Conservation (phyloP, 2,797 vertebrate species). For the Erpetoichthys calabaricus region DNA sequence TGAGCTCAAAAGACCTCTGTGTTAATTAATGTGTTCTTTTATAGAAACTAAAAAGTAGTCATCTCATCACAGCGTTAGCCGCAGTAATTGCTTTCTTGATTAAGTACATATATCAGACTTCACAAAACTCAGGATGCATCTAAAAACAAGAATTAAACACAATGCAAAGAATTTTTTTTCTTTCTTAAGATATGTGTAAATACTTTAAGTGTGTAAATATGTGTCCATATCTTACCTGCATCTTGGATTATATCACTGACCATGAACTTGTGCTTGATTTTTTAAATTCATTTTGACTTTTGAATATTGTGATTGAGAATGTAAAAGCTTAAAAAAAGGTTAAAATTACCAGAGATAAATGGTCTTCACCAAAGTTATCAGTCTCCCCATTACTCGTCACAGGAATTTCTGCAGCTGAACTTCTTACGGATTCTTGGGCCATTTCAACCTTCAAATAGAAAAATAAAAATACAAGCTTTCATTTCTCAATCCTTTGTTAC, state of each 20-base stretch:
- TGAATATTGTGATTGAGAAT: no score
- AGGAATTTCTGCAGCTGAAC: slow-evolving; percentile 82
- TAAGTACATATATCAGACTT: background rate
- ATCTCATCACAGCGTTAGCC: no score
- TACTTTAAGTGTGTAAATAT: no score
- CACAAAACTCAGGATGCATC: background rate
- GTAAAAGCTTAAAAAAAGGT: background rate
- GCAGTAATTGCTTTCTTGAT: background rate
- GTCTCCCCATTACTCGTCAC: slow-evolving; percentile 87
- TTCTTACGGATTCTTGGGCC: slow-evolving; percentile 76
- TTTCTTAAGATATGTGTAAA: no score
- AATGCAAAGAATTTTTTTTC: background rate
- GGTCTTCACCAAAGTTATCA: slow-evolving; percentile 57
- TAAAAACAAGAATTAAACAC: background rate
- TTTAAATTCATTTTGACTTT: no score
- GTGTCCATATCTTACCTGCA: no score
- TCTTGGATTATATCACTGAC: no score
- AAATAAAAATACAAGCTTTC: slow-evolving; percentile 7
- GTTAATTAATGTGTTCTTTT: no score
- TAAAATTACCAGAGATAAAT: slow-evolving; percentile 65
- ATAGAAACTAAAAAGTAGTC: no score
- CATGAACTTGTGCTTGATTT: no score
- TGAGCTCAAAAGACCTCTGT: no score
- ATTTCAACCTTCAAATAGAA: slow-evolving; percentile 52
- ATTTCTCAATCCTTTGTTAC: no score